Base-by-base conservation (phyloP, 2,888 invertebrate genomes). In the Scrobipalpa costella region DNA sequence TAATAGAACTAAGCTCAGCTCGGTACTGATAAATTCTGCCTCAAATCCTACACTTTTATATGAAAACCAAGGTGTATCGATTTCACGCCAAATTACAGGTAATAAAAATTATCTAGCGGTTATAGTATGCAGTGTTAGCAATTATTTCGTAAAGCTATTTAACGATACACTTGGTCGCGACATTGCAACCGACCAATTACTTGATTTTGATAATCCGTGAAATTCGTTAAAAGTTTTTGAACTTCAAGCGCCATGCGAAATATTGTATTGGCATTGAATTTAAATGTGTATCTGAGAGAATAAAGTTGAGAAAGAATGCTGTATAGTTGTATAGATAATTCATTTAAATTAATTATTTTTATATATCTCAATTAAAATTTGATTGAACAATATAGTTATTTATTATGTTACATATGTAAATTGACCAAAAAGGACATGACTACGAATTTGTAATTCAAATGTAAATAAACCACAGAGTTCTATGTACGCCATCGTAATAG, bases 121-220 rank as follows among this genome's bases (percentile, higher is more conserved):
- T 34, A 49, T 49, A 60, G 60, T 60, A 60, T 60, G 60, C 60
- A 60, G 60, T 60, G 47, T 60, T 60, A 40, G 60, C 60, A 60
- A 60, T 60, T 60, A 60, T 60, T 60, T 49, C 60, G 60, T 49
- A 60, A 60, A 49, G 27, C 34, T 49, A 8, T 47, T 60, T 15
- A 17, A 27, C 17, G 50, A 27, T 21, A 52, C 34, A 49, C 17
- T 33, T 49, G 34, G 34, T 55, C 55, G 55, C 55, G 55, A 55
- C 55, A 55, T 55, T 55, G 55, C 55, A 55, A 15, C 55, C 15
- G 7, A 34, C 27, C 55, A 55, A 55, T 27, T 55, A 55, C n/a
- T 55, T 52, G 52, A 5, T 52, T 55, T 55, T 27, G 15, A 55
- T 55, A 15, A 15, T 6, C 15, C 44, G 44, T 44, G 44, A 44